Evolutionary conservation across 2,888 invertebrate species (phyloP).

Genomic region (Rhaphigaster nebulosa): DNA sequence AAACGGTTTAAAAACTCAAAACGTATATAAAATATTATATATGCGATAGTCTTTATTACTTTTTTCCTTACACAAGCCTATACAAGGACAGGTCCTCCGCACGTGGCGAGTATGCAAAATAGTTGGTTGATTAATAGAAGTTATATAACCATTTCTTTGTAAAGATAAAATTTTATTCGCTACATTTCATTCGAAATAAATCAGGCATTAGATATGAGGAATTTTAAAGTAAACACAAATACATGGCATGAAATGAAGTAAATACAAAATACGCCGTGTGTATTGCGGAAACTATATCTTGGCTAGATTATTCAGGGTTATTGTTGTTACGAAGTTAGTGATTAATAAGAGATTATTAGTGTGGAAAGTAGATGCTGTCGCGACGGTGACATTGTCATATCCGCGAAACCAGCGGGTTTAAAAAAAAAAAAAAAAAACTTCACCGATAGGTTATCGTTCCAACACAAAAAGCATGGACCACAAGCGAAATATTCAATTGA

Average conservation of each 20-base stretch:
- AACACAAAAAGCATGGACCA: too few species aligned
- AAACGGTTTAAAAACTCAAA: not conserved
- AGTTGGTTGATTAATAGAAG: not conserved
- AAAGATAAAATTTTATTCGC: not conserved
- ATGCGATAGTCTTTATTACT: not conserved
- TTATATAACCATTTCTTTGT: not conserved
- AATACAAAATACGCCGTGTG: not conserved
- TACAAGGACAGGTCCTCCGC: not conserved
- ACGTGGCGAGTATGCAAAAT: not conserved
- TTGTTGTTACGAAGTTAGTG: too few species aligned
- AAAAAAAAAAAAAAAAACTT: too few species aligned
- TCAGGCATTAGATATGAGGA: not conserved
- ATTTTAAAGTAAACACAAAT: not conserved
- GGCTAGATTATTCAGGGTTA: too few species aligned
- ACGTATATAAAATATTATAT: not conserved
- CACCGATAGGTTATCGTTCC: too few species aligned
- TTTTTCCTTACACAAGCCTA: not conserved
- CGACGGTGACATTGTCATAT: too few species aligned
- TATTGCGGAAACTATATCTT: too few species aligned
- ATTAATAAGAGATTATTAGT: too few species aligned
- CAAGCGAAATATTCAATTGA: too few species aligned
- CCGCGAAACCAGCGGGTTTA: too few species aligned
- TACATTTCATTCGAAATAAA: not conserved
- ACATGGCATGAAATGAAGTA: not conserved
- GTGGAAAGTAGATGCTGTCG: too few species aligned